Base-by-base conservation (phyloP, 2,888 invertebrate genomes). In the Eristalis intricaria region DNA sequence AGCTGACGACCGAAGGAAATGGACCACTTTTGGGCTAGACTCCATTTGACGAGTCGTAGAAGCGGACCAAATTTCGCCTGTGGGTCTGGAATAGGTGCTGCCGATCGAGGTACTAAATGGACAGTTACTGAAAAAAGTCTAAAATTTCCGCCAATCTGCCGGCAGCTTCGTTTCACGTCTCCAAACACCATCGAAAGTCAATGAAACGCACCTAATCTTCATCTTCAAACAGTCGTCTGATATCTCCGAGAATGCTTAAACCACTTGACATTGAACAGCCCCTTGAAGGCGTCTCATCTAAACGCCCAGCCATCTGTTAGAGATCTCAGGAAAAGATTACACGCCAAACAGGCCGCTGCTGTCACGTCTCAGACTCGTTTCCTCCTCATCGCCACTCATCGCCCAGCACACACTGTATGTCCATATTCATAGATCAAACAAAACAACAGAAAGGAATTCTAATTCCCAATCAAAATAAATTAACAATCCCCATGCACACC, bases 391-490 rank as follows among this genome's bases (percentile, higher is more conserved):
- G n/a, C n/a, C n/a, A 81, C 40, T 75, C 40, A 40, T 74, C 60
- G 56, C 26, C 26, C 32, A 10, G 23, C 32, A 5, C 19, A 15
- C 5, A 29, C 38, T 64, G 13, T 11, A 2, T 35, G 70, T 71
- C 50, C 38, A 50, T 68, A 69, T 77, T 61, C 22, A 19, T 70
- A 70, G 78, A 79, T 82, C 78, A 82, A 82, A 86, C 74, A 86
- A 81, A 75, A 71, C 63, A 76, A 60, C 13, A 56, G 15, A 26
- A 82, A 76, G 65, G 66, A 61, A 80, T 65, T 77, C 69, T 61
- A 69, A 74, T 69, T 74, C 81, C 50, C 77, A 77, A 82, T 86
- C 82, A 82, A 86, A 83, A 77, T 82, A 75, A 82, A 82, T 82
- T 82, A 86, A 75, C 86, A 78, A 69, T 11, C n/a, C 77, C 65